A percentile compares a stretch with the other conserved stretches of the same genome.
Evolutionary conservation across 2,888 invertebrate genomes (phyloP).

Genomic region (Crossocerus cetratus): DNA sequence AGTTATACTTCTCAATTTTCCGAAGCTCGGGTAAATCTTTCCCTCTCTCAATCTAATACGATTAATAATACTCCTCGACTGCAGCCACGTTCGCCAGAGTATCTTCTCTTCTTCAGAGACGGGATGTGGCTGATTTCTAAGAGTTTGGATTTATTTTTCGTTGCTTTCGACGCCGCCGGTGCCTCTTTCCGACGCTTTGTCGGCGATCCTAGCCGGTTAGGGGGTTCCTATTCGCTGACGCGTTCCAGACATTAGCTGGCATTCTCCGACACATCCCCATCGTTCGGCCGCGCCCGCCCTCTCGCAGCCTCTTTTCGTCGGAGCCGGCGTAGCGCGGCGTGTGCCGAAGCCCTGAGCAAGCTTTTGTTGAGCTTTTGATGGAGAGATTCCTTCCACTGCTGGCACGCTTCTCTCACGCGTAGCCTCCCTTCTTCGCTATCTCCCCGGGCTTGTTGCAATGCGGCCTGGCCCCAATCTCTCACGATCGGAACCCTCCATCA

Average conservation of each 20-base stretch:
- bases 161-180: slow-evolving; percentile 28
- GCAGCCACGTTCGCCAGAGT: no score
- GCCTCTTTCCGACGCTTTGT: slow-evolving; percentile 24
- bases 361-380: slow-evolving; percentile 66
- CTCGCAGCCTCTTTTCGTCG: slow-evolving; percentile 35
- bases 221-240: slow-evolving; percentile 48
- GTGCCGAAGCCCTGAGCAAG: slow-evolving; percentile 55
- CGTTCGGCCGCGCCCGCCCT: slow-evolving; percentile 13
- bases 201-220: not conserved
- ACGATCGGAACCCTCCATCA: slow-evolving; percentile 48
- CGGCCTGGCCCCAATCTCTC: slow-evolving; percentile 52
- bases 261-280: slow-evolving; percentile 48
- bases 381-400: slow-evolving; percentile 63
- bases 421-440: slow-evolving; percentile 5
- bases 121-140: no score
- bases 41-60: no score
- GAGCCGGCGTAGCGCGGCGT: slow-evolving; percentile 3
- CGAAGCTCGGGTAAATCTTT: no score
- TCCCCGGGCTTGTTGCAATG: slow-evolving; percentile 18
- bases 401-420: slow-evolving; percentile 52
- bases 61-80: no score
- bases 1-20: not conserved
- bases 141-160: not conserved
- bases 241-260: slow-evolving; percentile 61
- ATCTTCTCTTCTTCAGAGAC: no score